phyloP scores from a whole-genome alignment of 2,113 vertebrate species.

The Cyanistes caeruleus region DNA sequence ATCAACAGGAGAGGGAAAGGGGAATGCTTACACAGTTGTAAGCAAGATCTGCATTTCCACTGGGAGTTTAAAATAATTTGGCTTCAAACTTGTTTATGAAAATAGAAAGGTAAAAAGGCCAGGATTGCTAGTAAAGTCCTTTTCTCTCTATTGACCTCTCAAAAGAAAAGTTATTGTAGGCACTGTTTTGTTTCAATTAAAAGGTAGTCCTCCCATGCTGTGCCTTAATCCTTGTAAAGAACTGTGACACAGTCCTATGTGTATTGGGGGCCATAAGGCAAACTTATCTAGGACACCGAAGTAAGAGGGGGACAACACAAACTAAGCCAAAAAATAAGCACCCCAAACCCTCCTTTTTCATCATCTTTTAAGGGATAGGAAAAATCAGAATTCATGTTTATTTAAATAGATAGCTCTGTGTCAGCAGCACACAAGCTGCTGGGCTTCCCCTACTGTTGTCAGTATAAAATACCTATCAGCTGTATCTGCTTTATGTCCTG shows the following conservation, averaged over 20 bases:
- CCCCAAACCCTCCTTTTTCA: not conserved
- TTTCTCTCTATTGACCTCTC: not conserved
- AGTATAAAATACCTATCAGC: not conserved
- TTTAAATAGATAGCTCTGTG: not conserved
- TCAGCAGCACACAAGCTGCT: not conserved
- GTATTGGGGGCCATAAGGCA: not conserved
- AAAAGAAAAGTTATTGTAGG: not conserved
- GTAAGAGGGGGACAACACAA: not conserved
- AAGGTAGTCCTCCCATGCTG: not conserved
- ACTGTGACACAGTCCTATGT: not conserved
- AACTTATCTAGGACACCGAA: not conserved
- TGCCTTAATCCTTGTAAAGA: not conserved
- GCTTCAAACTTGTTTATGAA: not conserved
- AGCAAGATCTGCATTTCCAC: not conserved
- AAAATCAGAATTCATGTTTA: not conserved
- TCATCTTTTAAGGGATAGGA: not conserved
- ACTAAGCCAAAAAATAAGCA: not conserved
- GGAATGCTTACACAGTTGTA: not conserved
- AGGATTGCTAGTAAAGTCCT: not conserved
- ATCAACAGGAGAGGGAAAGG: not conserved
- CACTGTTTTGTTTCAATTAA: not conserved
- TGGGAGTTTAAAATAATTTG: not conserved
- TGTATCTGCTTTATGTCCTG: not conserved
- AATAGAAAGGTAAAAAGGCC: not conserved
- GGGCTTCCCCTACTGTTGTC: not conserved